Evolutionary conservation across 1,140 invertebrate genomes (phyloP).

Genomic region (Rhopalosiphum padi): DNA sequence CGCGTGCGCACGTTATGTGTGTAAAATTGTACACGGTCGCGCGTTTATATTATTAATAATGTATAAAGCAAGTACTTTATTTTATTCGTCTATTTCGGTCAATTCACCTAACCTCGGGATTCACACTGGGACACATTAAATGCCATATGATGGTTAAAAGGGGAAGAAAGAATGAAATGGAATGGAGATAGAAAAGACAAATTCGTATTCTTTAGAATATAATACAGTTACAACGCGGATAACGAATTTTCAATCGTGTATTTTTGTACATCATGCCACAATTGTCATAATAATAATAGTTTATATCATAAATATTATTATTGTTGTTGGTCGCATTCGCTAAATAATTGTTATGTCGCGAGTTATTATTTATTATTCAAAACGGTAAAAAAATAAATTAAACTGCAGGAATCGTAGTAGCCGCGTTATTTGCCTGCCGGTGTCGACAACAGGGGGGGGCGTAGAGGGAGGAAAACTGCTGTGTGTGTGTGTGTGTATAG

Average conservation of each 20-base stretch:
- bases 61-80: not conserved
- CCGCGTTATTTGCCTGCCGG: slow-evolving; percentile 27
- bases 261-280: not conserved
- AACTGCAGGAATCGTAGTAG: not conserved
- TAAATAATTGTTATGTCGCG: not conserved
- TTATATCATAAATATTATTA: not conserved
- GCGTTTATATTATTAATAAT: not conserved
- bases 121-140: not conserved
- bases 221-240: not conserved
- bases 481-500: slow-evolving; percentile 41
- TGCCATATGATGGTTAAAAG: not conserved
- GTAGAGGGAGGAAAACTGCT: not conserved
- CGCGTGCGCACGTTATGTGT: not conserved
- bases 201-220: not conserved
- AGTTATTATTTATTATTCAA: not conserved
- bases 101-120: too few relatives aligned
- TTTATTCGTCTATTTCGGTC: slow-evolving; percentile 9
- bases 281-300: not conserved
- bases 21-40: not conserved
- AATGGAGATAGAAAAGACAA: too few relatives aligned
- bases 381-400: slow-evolving; percentile 2
- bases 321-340: not conserved
- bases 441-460: not conserved
- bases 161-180: not conserved
- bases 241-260: not conserved